These are phyloP conservation scores for Kobus ellipsiprymnus DNA, from an alignment of 2,113 vertebrate species.

Conservation along the genomic window DNA sequence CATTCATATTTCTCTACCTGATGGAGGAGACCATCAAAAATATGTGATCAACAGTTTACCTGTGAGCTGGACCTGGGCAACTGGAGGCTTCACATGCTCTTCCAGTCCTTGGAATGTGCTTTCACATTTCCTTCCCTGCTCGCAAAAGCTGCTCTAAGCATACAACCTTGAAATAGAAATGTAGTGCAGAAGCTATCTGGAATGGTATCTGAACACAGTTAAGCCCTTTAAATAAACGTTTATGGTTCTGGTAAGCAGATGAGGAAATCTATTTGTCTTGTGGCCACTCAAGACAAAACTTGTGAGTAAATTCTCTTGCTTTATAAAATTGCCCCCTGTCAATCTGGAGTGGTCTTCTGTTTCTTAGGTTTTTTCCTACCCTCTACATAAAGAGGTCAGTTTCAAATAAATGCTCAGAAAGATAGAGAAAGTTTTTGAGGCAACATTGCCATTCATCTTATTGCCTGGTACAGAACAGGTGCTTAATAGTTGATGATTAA, in stretches of 20 bases:
- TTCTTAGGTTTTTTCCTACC: not conserved
- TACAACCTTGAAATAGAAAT: not conserved
- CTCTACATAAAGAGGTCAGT: not conserved
- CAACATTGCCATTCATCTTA: not conserved
- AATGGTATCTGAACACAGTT: not conserved
- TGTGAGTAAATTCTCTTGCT: not conserved
- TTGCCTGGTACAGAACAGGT: not conserved
- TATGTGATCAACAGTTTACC: not conserved
- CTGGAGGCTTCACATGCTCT: not conserved
- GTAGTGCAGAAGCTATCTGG: not conserved
- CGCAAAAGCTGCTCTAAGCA: not conserved
- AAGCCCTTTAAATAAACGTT: not conserved
- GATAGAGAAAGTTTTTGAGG: not conserved
- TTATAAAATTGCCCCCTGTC: not conserved
- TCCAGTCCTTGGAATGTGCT: not conserved
- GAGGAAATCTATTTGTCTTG: not conserved
- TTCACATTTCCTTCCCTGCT: not conserved
- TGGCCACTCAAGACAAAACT: not conserved
- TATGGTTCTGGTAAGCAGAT: not conserved
- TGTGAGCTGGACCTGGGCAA: not conserved
- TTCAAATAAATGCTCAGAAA: not conserved
- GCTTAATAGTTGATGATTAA: not conserved
- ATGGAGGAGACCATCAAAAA: not conserved
- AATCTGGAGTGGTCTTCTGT: not conserved
- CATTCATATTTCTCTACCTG: not conserved